Evolutionary conservation across 2,797 vertebrate species (phyloP).

Genomic region (Vipera ursinii): DNA sequence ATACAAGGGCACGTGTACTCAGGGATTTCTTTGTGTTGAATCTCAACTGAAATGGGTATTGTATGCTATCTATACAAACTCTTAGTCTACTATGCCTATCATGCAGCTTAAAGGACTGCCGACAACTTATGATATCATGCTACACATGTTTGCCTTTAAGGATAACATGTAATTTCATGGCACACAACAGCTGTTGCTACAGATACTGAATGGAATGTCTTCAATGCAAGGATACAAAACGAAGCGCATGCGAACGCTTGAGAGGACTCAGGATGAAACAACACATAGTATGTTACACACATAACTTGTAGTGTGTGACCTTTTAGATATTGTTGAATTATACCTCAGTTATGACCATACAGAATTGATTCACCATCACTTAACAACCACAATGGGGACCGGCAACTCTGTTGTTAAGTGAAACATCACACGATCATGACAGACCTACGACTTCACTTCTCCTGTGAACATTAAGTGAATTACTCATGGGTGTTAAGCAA

Average conservation of each 20-base stretch:
- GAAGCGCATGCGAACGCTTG: neutral
- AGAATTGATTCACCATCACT: neutral
- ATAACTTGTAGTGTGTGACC: neutral
- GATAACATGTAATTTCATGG: neutral
- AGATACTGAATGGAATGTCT: neutral
- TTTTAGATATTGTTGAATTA: neutral
- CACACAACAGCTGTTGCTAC: neutral
- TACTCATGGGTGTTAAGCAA: neutral
- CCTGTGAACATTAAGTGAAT: neutral
- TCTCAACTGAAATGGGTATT: neutral
- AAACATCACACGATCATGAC: neutral
- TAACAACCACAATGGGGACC: neutral
- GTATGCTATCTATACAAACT: neutral
- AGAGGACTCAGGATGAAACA: neutral
- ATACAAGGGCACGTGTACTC: neutral
- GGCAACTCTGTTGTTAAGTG: neutral
- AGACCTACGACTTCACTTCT: neutral
- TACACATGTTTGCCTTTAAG: neutral
- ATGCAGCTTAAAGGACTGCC: neutral
- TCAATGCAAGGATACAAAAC: neutral
- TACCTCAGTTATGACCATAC: neutral
- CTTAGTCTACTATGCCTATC: neutral
- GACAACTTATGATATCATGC: neutral
- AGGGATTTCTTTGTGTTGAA: neutral
- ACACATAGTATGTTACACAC: neutral